Percentiles rank a stretch among this genome's conserved stretches.
phyloP scores from a whole-genome alignment of 2,113 vertebrate genomes.

The Oriolus oriolus region DNA sequence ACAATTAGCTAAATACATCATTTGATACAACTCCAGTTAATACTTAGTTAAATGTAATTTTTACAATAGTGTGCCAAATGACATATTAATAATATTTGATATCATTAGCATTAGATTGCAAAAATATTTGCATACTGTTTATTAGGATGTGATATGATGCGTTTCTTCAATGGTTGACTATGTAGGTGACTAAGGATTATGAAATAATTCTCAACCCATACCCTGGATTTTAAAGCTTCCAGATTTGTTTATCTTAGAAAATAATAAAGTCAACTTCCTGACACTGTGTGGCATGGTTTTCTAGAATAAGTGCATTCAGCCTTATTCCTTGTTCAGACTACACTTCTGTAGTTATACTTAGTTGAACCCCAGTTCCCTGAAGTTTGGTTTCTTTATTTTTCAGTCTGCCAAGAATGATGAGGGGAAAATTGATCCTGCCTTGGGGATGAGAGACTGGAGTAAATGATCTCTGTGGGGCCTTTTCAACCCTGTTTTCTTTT shows the following conservation, averaged over 20 bases:
- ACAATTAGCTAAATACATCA: conserved; percentile 64
- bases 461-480: neutral
- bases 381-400: neutral
- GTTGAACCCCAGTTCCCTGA: neutral
- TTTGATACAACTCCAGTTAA: conserved; percentile 27
- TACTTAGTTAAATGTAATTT: conserved; percentile 50
- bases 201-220: neutral
- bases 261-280: neutral
- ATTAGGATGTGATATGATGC: neutral
- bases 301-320: neutral
- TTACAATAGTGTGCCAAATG: conserved; percentile 32
- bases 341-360: neutral
- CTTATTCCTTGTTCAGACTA: neutral
- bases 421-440: neutral
- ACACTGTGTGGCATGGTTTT: neutral
- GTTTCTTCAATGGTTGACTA: neutral
- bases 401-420: neutral
- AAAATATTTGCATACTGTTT: conserved; percentile 40
- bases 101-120: conserved; percentile 32
- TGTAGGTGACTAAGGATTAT: neutral
- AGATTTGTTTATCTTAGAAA: neutral
- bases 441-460: neutral
- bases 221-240: neutral
- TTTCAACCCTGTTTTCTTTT: neutral
- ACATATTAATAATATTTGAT: conserved; percentile 43